Evolutionary conservation across 2,888 invertebrate genomes (phyloP).

Genomic region (Melikaiella ostensackeni): DNA sequence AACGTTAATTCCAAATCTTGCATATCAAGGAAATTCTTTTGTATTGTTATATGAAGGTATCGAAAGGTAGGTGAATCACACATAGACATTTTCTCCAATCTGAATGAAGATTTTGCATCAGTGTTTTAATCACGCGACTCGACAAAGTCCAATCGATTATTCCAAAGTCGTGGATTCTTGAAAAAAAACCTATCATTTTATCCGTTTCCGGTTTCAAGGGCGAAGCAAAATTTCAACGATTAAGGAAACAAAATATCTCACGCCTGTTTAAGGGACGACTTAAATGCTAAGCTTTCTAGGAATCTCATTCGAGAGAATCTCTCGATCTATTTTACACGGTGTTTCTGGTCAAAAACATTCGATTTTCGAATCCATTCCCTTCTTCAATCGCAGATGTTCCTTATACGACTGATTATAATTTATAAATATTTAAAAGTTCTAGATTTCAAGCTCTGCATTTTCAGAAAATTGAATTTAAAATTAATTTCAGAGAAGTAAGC

Average conservation of each 20-base stretch:
- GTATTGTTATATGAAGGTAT: slow-evolving; percentile 43
- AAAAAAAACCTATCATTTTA: slow-evolving; percentile 54
- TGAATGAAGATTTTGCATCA: neutral
- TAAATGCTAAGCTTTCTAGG: slow-evolving; percentile 65
- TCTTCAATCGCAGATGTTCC: slow-evolving; percentile 28
- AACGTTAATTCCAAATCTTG: slow-evolving; percentile 61
- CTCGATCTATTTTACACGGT: slow-evolving; percentile 67
- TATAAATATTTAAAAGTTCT: no score
- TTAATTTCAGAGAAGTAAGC: neutral
- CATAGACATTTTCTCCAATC: slow-evolving; percentile 48
- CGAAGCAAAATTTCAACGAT: slow-evolving; percentile 52
- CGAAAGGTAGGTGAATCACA: slow-evolving; percentile 48
- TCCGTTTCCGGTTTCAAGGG: slow-evolving; percentile 71
- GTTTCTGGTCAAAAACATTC: slow-evolving; percentile 50
- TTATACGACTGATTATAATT: neutral
- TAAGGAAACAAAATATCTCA: slow-evolving; percentile 49
- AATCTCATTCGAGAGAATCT: slow-evolving; percentile 59
- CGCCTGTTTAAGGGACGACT: slow-evolving; percentile 63
- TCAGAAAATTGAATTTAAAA: neutral
- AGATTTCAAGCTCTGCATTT: neutral
- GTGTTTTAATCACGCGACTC: slow-evolving; percentile 8
- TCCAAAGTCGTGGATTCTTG: slow-evolving; percentile 42
- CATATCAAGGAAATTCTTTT: slow-evolving; percentile 63
- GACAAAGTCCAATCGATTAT: neutral
- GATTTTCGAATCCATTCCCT: slow-evolving; percentile 38